Base-by-base conservation (phyloP, 2,888 invertebrate genomes). In the Oscheius sp. region DNA sequence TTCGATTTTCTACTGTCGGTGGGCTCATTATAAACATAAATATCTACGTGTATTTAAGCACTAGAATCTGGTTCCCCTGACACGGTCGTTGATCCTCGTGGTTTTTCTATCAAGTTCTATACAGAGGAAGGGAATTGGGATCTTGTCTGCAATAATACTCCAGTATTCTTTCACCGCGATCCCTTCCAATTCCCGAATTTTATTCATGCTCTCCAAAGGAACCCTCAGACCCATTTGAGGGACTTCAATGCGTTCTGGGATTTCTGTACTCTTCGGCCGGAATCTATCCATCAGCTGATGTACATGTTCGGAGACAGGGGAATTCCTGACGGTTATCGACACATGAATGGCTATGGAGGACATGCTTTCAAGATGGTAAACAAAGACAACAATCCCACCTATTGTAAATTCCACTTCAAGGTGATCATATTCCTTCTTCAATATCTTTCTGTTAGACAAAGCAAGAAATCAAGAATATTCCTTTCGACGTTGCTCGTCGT, bases 191-290 rank as follows among this genome's bases (percentile, higher is more conserved):
- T 97, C 88, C 93, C 95, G 12, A 93, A 92, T 85, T 95, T 97
- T 85, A 94, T 97, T 82, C 96, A 96, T 87, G 94, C 95, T 0
- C 95, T 44, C 44, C 54, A 96, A 87, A 90, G 96, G 76, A 96
- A 97, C 87, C 97, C 97, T 0, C 92, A 84, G 22, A 90, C 90
- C 0, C 87, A 89, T 82, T 88, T 95, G 47, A 94, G 94, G 70
- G 84, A 84, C 61, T 66, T 74, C 12, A 82, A 83, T 62, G 77
- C 78, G 63, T 71, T 83, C 62, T 85, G 80, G 74, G 85, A 85
- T 67, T 85, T 85, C 71, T 81, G 74, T 68, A 67, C 71, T 1
- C 74, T 80, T 20, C 80, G 83, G 6, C 85, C 85, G 2, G 85
- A 85, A 65, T 26, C 78, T 14, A 81, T 78, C 54, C 85, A 85